phyloP scores from a whole-genome alignment of 1,140 invertebrate genomes.

The Drosophila persimilis region DNA sequence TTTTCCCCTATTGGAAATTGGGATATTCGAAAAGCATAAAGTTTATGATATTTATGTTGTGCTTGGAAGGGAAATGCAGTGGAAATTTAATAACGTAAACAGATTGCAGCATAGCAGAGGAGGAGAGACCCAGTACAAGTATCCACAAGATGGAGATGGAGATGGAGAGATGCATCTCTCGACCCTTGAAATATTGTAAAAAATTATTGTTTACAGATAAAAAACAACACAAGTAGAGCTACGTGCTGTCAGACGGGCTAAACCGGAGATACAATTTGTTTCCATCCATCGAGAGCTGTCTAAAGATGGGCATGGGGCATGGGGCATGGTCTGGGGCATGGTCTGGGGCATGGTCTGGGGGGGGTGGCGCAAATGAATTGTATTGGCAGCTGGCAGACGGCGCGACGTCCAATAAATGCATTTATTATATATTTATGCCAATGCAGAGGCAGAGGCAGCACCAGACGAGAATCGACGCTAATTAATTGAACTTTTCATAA shows the following conservation, averaged over 20 bases:
- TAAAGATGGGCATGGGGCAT: slow-evolving; percentile 18
- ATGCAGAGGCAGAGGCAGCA: slow-evolving; percentile 16
- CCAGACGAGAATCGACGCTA: slow-evolving; percentile 52
- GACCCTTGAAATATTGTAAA: slow-evolving; percentile 46
- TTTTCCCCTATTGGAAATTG: neutral
- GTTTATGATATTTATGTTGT: slow-evolving; percentile 62
- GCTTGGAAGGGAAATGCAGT: slow-evolving; percentile 47
- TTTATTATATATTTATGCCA: slow-evolving; percentile 71
- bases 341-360: slow-evolving; percentile 2
- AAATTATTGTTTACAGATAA: slow-evolving; percentile 76
- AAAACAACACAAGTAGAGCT: slow-evolving; percentile 11
- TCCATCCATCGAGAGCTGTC: slow-evolving; percentile 41
- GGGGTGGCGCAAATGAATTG: slow-evolving; percentile 70
- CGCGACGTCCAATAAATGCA: slow-evolving; percentile 51
- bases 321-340: slow-evolving; percentile 3
- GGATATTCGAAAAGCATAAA: slow-evolving; percentile 33
- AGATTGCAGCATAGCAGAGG: slow-evolving; percentile 24
- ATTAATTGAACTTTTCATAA: slow-evolving; percentile 79
- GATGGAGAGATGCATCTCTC: slow-evolving; percentile 38
- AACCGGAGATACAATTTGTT: slow-evolving; percentile 59
- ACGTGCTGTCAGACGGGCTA: slow-evolving; percentile 46
- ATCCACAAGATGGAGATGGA: slow-evolving; percentile 20
- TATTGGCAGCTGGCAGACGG: slow-evolving; percentile 75
- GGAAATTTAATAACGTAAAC: slow-evolving; percentile 68
- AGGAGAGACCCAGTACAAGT: neutral